Conservation (phyloP, 2,888 invertebrate genomes). For the Thera obeliscata region DNA sequence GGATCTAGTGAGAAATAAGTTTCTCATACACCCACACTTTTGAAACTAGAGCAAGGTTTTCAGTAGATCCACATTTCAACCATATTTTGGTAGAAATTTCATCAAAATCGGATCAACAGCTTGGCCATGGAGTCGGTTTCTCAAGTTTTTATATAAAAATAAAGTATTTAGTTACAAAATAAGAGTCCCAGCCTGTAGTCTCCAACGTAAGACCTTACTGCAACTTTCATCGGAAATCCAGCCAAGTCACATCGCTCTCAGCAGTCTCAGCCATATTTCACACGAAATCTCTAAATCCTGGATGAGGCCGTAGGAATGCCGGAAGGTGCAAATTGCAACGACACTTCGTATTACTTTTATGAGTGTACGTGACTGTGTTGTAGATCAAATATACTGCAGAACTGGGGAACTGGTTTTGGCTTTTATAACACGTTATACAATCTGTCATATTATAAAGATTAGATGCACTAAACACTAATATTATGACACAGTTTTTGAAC, state of each 20-base stretch:
- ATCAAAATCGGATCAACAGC: too few species aligned
- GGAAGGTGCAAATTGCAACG: slow-evolving; percentile 27
- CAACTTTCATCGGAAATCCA: slow-evolving; percentile 17
- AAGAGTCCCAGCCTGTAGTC: too few species aligned
- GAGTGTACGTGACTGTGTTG: slow-evolving; percentile 16
- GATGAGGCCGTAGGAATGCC: slow-evolving; percentile 30
- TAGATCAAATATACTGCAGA: slow-evolving; percentile 11
- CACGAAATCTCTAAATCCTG: slow-evolving; percentile 24
- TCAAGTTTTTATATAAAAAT: not conserved
- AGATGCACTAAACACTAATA: too few species aligned
- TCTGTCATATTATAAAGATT: not conserved
- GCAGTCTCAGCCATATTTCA: slow-evolving; percentile 23
- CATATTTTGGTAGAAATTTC: too few species aligned
- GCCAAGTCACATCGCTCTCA: slow-evolving; percentile 1
- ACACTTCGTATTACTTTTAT: slow-evolving; percentile 23
- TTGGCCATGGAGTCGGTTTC: too few species aligned
- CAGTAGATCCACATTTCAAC: too few species aligned
- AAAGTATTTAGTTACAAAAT: not conserved
- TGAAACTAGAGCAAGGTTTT: too few species aligned
- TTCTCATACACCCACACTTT: too few species aligned
- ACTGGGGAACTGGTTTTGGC: not conserved
- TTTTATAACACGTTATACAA: not conserved
- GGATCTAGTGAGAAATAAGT: too few species aligned
- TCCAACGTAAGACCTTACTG: slow-evolving; percentile 4
- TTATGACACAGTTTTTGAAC: too few species aligned